phyloP scores from a whole-genome alignment of 2,888 invertebrate species.

The Acanthopleura granulata region DNA sequence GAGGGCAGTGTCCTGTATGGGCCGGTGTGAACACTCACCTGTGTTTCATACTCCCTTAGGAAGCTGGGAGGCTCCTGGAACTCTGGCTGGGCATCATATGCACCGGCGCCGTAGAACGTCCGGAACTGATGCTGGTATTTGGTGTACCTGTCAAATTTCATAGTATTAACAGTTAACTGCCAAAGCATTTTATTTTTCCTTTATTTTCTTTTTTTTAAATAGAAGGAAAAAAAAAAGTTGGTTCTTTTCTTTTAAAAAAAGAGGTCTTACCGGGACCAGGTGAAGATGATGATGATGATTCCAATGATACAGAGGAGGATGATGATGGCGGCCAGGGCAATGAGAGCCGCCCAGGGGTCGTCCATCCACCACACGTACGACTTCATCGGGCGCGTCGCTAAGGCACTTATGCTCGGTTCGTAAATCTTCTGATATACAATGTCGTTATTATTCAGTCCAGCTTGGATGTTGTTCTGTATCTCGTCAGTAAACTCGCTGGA shows the following conservation, averaged over 20 bases:
- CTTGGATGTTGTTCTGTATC: conserved; percentile 9
- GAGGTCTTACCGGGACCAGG: conserved; percentile 86
- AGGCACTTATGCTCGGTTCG: conserved; percentile 44
- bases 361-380: conserved; percentile 63
- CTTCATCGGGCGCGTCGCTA: conserved; percentile 33
- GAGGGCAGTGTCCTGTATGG: too few species aligned
- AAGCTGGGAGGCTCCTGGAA: conserved; percentile 78
- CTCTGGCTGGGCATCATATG: conserved; percentile 72
- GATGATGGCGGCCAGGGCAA: conserved; percentile 90
- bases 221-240: not conserved
- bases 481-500: not conserved
- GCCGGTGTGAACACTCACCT: conserved; percentile 71
- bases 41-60: conserved; percentile 94
- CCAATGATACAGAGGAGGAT: conserved; percentile 88
- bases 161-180: too few species aligned
- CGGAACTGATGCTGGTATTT: conserved; percentile 57
- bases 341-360: conserved; percentile 87
- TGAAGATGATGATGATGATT: conserved; percentile 92
- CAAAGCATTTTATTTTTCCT: too few species aligned
- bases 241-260: conserved; percentile 23
- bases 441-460: conserved; percentile 32
- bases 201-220: too few species aligned
- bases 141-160: conserved; percentile 43
- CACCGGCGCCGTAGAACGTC: conserved; percentile 37
- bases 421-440: conserved; percentile 29